These are phyloP conservation scores for Tenthredo scrophulariae DNA, from an alignment of 2,888 invertebrate genomes.

Conservation along the genomic window DNA sequence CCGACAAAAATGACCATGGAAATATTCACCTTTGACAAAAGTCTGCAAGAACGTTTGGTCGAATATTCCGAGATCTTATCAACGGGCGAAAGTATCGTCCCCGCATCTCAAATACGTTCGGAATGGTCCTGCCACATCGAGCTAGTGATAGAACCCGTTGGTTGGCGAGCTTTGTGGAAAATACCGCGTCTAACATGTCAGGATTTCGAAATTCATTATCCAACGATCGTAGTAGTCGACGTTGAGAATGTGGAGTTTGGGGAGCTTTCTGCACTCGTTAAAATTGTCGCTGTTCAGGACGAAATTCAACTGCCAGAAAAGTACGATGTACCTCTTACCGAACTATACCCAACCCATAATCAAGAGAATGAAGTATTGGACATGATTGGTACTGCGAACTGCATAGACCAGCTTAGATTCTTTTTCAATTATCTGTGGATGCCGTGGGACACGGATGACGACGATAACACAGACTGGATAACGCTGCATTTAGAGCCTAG, in stretches of 20 bases:
- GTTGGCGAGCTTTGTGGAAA: conserved; percentile 87
- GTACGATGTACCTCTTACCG: conserved; percentile 82
- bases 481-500: conserved; percentile 80
- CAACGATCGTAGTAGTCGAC: conserved; percentile 83
- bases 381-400: conserved; percentile 82
- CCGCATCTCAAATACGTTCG: conserved; percentile 79
- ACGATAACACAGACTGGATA: conserved; percentile 82
- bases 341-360: conserved; percentile 84
- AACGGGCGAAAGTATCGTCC: conserved; percentile 74
- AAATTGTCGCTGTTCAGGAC: conserved; percentile 84
- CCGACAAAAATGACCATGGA: conserved; percentile 77
- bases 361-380: conserved; percentile 82
- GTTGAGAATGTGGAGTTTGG: conserved; percentile 81
- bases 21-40: conserved; percentile 82
- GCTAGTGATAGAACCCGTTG: conserved; percentile 82
- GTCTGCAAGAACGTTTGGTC: conserved; percentile 79
- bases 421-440: conserved; percentile 85
- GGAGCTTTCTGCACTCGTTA: conserved; percentile 81
- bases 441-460: conserved; percentile 87
- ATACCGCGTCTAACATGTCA: conserved; percentile 84
- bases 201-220: conserved; percentile 83
- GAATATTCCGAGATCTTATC: conserved; percentile 81
- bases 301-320: conserved; percentile 82
- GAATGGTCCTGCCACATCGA: conserved; percentile 82
- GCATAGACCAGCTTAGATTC: conserved; percentile 84